phyloP scores from a whole-genome alignment of 2,113 vertebrate genomes.

The Calyptomena viridis region DNA sequence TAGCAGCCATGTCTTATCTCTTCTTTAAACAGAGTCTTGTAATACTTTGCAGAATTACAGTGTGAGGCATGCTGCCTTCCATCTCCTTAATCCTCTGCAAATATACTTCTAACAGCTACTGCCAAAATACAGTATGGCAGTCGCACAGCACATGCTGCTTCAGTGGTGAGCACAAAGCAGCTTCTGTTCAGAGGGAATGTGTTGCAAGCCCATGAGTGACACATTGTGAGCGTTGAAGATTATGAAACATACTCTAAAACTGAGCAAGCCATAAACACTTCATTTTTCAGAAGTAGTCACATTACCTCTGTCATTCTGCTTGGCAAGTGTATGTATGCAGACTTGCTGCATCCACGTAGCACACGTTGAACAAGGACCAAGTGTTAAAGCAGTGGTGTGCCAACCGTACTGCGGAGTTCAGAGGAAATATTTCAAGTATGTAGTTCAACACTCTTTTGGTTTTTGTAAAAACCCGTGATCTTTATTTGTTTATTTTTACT shows the following conservation, averaged over 20 bases:
- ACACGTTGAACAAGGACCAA: not conserved
- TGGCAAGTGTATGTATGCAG: not conserved
- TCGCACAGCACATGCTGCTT: constrained; percentile 23
- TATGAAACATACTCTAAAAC: constrained; percentile 38
- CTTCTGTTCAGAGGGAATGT: constrained; percentile 40
- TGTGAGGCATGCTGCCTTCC: constrained; percentile 12
- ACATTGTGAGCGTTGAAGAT: constrained; percentile 22
- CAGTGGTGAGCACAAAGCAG: constrained; percentile 37
- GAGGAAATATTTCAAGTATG: constrained; percentile 26
- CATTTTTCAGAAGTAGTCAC: constrained; percentile 34
- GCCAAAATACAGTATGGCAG: constrained; percentile 62
- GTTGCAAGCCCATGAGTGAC: constrained; percentile 43
- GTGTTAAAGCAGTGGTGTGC: not conserved
- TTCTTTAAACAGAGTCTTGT: constrained; percentile 19
- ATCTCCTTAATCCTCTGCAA: constrained; percentile 54
- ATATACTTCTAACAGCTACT: constrained; percentile 36
- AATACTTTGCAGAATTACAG: not conserved
- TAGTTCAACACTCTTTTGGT: not conserved
- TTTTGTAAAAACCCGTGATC: not conserved
- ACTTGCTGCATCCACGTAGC: constrained; percentile 14
- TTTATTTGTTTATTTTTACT: constrained; percentile 7
- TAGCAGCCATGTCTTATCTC: not conserved
- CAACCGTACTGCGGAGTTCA: not conserved
- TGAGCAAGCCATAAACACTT: constrained; percentile 43
- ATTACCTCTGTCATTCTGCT: constrained; percentile 5